Evolutionary conservation across 2,888 invertebrate genomes (phyloP).

Genomic region (Odontocerum albicorne): DNA sequence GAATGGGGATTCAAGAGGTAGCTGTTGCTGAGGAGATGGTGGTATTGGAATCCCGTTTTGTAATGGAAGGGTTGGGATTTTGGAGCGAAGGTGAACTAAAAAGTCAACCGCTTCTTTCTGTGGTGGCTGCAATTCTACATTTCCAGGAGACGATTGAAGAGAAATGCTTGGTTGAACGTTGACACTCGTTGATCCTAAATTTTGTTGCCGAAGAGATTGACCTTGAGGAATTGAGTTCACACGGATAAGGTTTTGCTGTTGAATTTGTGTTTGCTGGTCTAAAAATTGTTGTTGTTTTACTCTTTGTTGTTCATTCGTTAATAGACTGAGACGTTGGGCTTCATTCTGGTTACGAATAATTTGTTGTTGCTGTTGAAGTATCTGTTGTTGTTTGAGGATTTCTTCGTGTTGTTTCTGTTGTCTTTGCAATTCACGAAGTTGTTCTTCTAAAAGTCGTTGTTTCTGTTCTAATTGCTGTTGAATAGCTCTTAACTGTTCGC

Average conservation of each 20-base stretch:
- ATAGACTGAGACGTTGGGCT: slow-evolving; percentile 46
- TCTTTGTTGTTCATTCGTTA: slow-evolving; percentile 41
- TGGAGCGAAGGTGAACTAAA: slow-evolving; percentile 51
- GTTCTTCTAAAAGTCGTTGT: slow-evolving; percentile 69
- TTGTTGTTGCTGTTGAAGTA: slow-evolving; percentile 52
- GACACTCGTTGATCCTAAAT: slow-evolving; percentile 35
- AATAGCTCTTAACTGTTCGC: slow-evolving; percentile 36
- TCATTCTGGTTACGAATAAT: slow-evolving; percentile 49
- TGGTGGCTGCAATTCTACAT: slow-evolving; percentile 58
- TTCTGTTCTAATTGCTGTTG: slow-evolving; percentile 64
- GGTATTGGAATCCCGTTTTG: slow-evolving; percentile 39
- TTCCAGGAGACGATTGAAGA: slow-evolving; percentile 44
- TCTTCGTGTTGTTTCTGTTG: slow-evolving; percentile 72
- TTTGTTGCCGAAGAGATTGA: slow-evolving; percentile 37
- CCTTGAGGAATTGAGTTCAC: slow-evolving; percentile 32
- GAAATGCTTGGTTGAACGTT: slow-evolving; percentile 54
- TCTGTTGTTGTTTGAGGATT: slow-evolving; percentile 65
- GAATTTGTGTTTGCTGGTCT: slow-evolving; percentile 46
- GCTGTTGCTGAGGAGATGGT: slow-evolving; percentile 42
- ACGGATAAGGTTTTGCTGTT: slow-evolving; percentile 40
- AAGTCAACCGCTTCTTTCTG: slow-evolving; percentile 60
- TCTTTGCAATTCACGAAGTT: slow-evolving; percentile 65
- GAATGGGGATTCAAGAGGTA: slow-evolving; percentile 40
- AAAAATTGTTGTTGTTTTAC: slow-evolving; percentile 39
- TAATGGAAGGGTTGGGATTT: slow-evolving; percentile 49